Percentiles rank a stretch among this genome's conserved stretches.
Conservation (phyloP, 2,113 vertebrate species). For the Triplophysa tibetana region DNA sequence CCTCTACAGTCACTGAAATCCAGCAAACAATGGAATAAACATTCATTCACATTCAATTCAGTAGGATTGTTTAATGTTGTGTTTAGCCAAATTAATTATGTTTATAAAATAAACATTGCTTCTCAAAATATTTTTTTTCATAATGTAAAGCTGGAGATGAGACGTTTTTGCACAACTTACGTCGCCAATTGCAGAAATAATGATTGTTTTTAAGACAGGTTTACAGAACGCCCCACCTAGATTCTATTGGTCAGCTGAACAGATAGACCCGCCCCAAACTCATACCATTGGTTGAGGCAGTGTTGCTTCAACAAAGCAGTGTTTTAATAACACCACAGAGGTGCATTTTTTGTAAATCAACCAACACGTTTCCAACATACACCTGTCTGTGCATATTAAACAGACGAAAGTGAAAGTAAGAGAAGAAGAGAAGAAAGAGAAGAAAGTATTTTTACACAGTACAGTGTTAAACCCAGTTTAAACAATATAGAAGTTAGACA, state of each 20-base stretch:
- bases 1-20: slow-evolving; percentile 62
- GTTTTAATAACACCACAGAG: no score
- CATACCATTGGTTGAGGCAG: no score
- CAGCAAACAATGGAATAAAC: slow-evolving; percentile 63
- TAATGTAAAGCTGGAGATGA: background rate
- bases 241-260: background rate
- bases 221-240: background rate
- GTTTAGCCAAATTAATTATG: slow-evolving; percentile 49
- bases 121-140: background rate
- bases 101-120: background rate
- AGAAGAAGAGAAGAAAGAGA: no score
- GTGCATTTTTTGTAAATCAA: no score
- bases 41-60: slow-evolving; percentile 54
- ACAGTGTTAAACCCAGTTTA: background rate
- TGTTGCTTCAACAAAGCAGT: no score
- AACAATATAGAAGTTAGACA: background rate
- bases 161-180: background rate
- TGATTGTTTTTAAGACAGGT: background rate
- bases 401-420: no score
- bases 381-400: background rate
- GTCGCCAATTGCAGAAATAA: background rate
- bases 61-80: slow-evolving; percentile 51
- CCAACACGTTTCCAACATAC: no score
- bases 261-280: no score
- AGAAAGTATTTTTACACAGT: background rate